Conservation (phyloP, 2,113 vertebrate species). For the Physeter macrocephalus region DNA sequence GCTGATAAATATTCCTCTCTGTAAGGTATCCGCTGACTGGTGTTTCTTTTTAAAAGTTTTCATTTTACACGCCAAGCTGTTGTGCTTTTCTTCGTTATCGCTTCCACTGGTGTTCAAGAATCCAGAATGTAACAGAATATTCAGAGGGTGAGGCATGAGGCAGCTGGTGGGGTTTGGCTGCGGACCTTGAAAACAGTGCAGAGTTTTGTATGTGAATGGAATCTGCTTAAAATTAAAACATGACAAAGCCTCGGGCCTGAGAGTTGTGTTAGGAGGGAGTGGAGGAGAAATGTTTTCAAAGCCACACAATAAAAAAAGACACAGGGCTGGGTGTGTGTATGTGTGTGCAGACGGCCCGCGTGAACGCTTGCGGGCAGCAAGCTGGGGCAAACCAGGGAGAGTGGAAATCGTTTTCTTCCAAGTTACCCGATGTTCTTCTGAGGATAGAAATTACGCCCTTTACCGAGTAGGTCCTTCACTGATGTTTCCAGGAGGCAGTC, state of each 20-base stretch:
- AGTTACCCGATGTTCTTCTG: background rate
- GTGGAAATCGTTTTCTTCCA: accelerated
- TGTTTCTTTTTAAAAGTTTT: background rate
- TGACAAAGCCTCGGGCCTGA: background rate
- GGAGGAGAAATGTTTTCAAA: background rate
- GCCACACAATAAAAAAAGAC: background rate
- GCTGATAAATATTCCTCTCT: background rate
- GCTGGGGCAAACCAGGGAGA: background rate
- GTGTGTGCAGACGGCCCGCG: accelerated
- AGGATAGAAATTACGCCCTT: background rate
- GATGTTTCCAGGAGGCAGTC: background rate
- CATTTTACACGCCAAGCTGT: background rate
- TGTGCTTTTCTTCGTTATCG: background rate
- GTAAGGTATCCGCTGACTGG: background rate
- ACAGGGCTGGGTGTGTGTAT: too few species aligned
- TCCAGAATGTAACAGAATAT: background rate
- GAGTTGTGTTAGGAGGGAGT: background rate
- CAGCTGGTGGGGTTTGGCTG: background rate
- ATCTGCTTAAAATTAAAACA: background rate
- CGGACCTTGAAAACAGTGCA: background rate
- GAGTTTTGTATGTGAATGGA: background rate
- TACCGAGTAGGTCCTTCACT: background rate
- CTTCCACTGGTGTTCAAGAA: background rate
- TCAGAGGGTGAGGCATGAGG: background rate
- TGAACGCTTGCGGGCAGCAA: background rate